Base-by-base conservation (phyloP, 2,888 invertebrate species). In the Diarsia mendica region DNA sequence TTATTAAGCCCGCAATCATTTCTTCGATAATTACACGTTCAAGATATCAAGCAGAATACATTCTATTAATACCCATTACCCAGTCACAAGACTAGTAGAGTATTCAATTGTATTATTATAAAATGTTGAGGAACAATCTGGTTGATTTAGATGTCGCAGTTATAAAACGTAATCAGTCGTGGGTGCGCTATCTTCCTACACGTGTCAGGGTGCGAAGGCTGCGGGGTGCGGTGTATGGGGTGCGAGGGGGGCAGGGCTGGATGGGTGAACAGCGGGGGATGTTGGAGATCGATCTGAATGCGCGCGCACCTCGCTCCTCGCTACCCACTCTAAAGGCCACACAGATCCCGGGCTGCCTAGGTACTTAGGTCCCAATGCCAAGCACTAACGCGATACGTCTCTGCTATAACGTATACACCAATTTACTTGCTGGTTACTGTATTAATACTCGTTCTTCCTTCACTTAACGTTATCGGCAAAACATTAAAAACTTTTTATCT, bases 221-320 rank as follows among this genome's bases (percentile, higher is more conserved):
- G 82, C 76, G 78, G 73, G 83, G 74, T 83, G 87, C 80, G 87
- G 39, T 39, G 39, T 39, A 39, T 8, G 39, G 87, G 80, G 83
- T 78, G 81, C 13, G 63, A n/a, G 84, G 83, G 58, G 80, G 58
- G 60, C 18, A 18, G 18, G 18, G 28, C 18, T 89, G 87, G 81
- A 84, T 84, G 82, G 81, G 75, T 74, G 55, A 58, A 75, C 53
- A 79, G 90, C 85, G 87, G 86, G 89, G 80, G 82, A 87, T 87
- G 89, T 87, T 87, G 77, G 88, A 90, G 94, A 95, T 96, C 96
- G 95, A 96, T 96, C 92, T 85, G 86, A 83, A 77, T 89, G 93
- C 93, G 95, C 95, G 95, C 93, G 95, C 95, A 93, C 88, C 79
- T 86, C 89, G 80, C 77, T 82, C 81, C 72, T 68, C 76, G 84